Conservation (phyloP, 2,888 invertebrate species). For the Conops quadrifasciatus region DNA sequence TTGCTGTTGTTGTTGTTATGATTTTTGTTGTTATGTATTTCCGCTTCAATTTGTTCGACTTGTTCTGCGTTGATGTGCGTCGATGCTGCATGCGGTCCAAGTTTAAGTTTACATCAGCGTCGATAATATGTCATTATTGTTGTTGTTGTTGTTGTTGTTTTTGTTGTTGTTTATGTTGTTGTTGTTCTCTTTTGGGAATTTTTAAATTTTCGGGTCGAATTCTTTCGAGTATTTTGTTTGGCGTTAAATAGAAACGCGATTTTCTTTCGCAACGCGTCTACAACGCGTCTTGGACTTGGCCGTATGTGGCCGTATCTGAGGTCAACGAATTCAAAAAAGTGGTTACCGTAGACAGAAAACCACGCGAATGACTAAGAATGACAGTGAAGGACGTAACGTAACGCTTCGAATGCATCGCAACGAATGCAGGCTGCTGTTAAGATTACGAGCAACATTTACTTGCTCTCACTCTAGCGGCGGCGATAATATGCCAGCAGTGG, state of each 20-base stretch:
- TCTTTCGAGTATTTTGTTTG: too few relatives aligned
- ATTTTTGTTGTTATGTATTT: not conserved
- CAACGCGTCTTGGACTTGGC: too few relatives aligned
- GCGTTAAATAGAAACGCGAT: not conserved
- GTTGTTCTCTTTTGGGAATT: not conserved
- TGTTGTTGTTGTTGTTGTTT: conserved; percentile 6
- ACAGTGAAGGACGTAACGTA: conserved; percentile 6
- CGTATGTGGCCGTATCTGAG: too few relatives aligned
- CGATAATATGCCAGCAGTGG: conserved; percentile 12
- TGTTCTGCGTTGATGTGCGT: too few relatives aligned
- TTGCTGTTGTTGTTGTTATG: conserved; percentile 18
- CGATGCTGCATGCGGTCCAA: too few relatives aligned
- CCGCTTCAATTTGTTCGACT: too few relatives aligned
- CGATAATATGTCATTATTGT: too few relatives aligned
- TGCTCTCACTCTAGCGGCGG: not conserved
- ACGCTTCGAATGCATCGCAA: conserved; percentile 41
- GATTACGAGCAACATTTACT: conserved; percentile 42
- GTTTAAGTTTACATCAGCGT: too few relatives aligned
- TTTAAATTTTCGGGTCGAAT: too few relatives aligned
- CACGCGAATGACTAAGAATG: not conserved
- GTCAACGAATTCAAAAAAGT: not conserved
- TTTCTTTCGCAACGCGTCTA: not conserved
- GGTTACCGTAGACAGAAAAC: not conserved
- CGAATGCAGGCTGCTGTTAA: conserved; percentile 35
- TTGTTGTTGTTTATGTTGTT: too few relatives aligned